Base-by-base conservation (phyloP, 2,797 vertebrate species). In the Gymnothorax reevesii region DNA sequence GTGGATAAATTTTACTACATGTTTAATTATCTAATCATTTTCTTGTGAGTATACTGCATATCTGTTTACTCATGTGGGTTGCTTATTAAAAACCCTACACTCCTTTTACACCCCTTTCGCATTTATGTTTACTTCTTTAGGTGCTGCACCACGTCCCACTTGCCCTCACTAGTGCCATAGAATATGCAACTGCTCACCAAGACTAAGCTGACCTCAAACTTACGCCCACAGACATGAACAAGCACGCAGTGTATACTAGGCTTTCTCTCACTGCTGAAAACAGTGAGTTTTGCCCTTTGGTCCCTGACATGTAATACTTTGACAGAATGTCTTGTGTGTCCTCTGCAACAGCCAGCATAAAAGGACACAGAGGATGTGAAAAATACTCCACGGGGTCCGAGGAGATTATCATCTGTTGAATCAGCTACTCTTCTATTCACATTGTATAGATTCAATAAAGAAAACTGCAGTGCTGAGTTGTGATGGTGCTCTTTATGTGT, bases 51-150 rank as follows among this genome's bases (percentile, higher is more conserved):
- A 42, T 42, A 49, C 17, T 80, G 20, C n/a, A 89, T 88, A 89
- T 89, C 90, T 88, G 89, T 88, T 87, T 89, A 90, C 85, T 86
- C 84, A 88, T 86, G 86, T 59, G 66, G 79, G 54, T 87, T 85
- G 82, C 84, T 87, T 85, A 86, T 79, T 84, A 86, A 83, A 49
- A 84, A 42, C 88, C 90, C 88, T 87, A 86, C 89, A 88, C 90
- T n/a, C 90, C 88, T 89, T 87, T 85, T 80, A 88, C 87, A 57
- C 33, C 33, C 33, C 33, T 42, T 87, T 87, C 85, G 83, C 82
- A 86, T 88, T 89, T 91, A 90, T 89, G 89, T 87, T 77, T 71
- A 66, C 77, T 77, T 62, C 83, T 83, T 85, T 49, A 25, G 59
- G 86, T 55, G 88, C 85, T 86, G 85, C n/a, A 20, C 85, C 87